Conservation (phyloP, 2,113 vertebrate genomes). For the Daboia siamensis region DNA sequence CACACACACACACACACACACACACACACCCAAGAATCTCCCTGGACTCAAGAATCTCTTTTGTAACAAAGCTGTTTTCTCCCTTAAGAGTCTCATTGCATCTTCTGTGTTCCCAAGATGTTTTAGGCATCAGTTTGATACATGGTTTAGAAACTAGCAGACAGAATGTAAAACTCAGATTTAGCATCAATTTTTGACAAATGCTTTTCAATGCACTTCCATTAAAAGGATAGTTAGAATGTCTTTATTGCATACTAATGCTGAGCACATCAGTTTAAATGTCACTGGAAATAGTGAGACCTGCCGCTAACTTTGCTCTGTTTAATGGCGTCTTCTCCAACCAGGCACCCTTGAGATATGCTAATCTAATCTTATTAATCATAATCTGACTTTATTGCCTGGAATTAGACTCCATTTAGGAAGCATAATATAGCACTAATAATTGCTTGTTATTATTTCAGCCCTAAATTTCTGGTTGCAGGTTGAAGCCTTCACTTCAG, state of each 20-base stretch:
- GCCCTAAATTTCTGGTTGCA: constrained; percentile 55
- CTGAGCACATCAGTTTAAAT: constrained; percentile 16
- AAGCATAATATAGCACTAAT: neutral
- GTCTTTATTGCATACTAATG: neutral
- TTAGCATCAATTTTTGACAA: neutral
- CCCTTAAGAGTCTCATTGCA: neutral
- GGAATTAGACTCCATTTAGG: neutral
- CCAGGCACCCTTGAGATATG: neutral
- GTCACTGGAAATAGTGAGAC: neutral
- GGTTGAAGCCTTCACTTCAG: constrained; percentile 83
- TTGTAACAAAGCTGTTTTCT: neutral
- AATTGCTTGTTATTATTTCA: constrained; percentile 31
- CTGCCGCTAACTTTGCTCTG: neutral
- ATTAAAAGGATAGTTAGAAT: neutral
- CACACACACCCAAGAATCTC: neutral
- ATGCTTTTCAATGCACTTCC: neutral
- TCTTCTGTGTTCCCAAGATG: neutral
- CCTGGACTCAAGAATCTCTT: neutral
- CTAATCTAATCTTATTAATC: neutral
- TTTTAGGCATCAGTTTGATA: neutral
- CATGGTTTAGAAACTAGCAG: neutral
- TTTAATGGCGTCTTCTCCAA: neutral
- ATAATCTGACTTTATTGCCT: neutral
- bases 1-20: too few relatives aligned
- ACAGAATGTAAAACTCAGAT: neutral